A percentile compares a stretch with the other conserved stretches of the same genome.
Evolutionary conservation across 2,113 vertebrate genomes (phyloP).

Genomic region (Forbesichthys papilliferus): DNA sequence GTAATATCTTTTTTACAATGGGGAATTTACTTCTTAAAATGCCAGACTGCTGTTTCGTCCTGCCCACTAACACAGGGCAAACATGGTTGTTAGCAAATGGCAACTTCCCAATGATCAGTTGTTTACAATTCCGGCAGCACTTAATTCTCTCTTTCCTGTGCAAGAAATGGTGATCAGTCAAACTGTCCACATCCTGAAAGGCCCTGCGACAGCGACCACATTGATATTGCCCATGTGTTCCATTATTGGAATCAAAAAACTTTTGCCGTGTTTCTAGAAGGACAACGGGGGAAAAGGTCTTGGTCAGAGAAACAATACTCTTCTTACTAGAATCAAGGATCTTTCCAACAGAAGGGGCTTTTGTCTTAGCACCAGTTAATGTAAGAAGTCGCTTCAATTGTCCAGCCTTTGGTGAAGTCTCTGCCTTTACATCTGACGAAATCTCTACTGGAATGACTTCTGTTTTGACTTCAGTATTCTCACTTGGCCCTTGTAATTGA

Average conservation of each 20-base stretch:
- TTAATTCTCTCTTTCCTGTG: constrained; percentile 78
- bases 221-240: constrained; percentile 64
- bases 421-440: constrained; percentile 19
- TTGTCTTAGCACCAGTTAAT: constrained; percentile 58
- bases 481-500: constrained; percentile 15
- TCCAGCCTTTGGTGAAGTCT: constrained; percentile 23
- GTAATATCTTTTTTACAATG: constrained; percentile 35
- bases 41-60: constrained; percentile 4
- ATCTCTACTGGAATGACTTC: constrained; percentile 64
- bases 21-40: constrained; percentile 37
- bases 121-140: constrained; percentile 74
- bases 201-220: constrained; percentile 74
- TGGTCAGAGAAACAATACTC: constrained; percentile 67
- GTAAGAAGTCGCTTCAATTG: constrained; percentile 59
- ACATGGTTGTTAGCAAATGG: constrained; percentile 68
- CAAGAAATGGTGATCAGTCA: constrained; percentile 77
- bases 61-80: constrained; percentile 55
- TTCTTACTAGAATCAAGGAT: constrained; percentile 63
- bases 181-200: constrained; percentile 67
- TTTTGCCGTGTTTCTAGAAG: constrained; percentile 78
- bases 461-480: constrained; percentile 46
- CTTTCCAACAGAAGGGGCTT: constrained; percentile 56
- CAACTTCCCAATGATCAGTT: constrained; percentile 71
- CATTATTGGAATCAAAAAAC: constrained; percentile 60
- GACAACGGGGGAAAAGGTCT: constrained; percentile 77